Percentiles rank a stretch among this genome's conserved stretches.
phyloP scores from a whole-genome alignment of 2,797 vertebrate genomes.

The Dromococcyx pavoninus region DNA sequence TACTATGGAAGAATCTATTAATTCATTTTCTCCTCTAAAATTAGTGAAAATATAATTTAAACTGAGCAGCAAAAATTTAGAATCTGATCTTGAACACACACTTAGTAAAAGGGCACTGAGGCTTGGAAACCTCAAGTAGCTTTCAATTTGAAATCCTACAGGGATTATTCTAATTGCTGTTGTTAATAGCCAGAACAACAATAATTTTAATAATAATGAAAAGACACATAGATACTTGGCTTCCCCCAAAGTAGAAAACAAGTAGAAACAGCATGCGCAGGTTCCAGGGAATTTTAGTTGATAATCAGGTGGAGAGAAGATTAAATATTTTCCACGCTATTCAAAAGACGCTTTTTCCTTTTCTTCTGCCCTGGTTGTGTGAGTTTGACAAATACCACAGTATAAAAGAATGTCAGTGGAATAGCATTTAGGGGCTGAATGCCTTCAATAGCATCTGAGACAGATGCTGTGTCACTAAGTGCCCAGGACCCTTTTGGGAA shows the following conservation, averaged over 20 bases:
- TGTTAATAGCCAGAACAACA: background rate
- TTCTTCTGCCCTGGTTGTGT: background rate
- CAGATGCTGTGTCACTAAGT: conserved; percentile 28
- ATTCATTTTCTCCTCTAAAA: background rate
- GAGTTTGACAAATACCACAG: conserved; percentile 49
- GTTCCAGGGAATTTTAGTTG: background rate
- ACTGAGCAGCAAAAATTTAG: background rate
- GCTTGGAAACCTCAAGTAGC: background rate
- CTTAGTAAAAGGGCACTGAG: background rate
- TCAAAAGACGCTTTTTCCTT: conserved; percentile 12
- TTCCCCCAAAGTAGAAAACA: background rate
- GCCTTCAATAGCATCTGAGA: conserved; percentile 20
- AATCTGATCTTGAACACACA: background rate
- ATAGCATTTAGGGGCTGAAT: conserved; percentile 19
- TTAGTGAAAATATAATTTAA: background rate
- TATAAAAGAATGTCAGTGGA: conserved; percentile 24
- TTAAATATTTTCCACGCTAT: conserved; percentile 27
- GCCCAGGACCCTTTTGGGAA: conserved; percentile 14
- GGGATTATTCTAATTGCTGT: background rate
- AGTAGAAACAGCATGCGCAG: background rate
- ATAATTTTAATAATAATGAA: background rate
- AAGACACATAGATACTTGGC: background rate
- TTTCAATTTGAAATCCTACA: conserved; percentile 11
- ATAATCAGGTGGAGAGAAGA: background rate
- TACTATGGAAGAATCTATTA: background rate